Conservation (phyloP, 2,113 vertebrate species). For the Agapornis roseicollis region DNA sequence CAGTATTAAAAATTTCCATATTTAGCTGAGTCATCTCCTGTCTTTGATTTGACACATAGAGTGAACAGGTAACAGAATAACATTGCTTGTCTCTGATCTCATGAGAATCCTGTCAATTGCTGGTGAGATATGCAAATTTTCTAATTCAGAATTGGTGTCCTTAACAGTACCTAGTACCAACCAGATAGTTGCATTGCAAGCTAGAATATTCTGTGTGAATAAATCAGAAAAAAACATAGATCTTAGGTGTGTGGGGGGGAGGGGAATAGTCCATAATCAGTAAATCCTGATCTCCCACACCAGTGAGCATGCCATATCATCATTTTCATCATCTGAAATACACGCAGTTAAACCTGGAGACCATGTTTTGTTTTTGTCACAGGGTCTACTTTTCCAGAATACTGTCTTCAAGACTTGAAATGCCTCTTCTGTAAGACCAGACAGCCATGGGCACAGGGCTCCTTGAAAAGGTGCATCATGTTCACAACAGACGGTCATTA, state of each 20-base stretch:
- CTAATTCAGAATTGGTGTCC: background rate
- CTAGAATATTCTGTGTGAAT: background rate
- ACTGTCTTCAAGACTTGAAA: background rate
- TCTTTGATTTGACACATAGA: background rate
- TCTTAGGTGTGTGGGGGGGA: background rate
- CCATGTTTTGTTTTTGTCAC: background rate
- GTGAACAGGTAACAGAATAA: background rate
- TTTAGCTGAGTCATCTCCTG: background rate
- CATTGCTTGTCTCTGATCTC: background rate
- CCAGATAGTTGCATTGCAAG: background rate
- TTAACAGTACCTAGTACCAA: background rate
- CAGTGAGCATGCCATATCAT: background rate
- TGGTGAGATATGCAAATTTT: background rate
- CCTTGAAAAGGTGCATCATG: background rate
- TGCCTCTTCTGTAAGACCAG: background rate
- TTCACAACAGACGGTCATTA: background rate
- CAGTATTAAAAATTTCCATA: background rate
- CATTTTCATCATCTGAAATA: background rate
- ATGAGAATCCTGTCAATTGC: background rate
- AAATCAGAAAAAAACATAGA: background rate
- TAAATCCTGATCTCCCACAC: background rate
- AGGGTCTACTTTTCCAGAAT: background rate
- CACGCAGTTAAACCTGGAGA: background rate
- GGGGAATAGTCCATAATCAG: background rate
- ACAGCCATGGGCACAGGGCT: background rate